phyloP scores from a whole-genome alignment of 2,113 vertebrate species.

The Mustela lutreola region DNA sequence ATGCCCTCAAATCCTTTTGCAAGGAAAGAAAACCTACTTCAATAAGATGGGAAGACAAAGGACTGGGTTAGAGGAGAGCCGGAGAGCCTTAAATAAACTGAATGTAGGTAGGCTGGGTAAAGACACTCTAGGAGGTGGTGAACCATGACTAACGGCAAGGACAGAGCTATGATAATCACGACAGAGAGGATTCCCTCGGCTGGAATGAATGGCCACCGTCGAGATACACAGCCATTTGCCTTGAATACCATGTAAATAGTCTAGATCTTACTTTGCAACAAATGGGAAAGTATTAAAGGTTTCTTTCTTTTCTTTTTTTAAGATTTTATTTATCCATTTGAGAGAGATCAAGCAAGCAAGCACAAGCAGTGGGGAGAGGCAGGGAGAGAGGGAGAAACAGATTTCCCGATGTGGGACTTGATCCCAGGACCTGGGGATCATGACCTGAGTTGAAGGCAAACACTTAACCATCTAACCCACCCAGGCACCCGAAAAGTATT shows the following conservation, averaged over 20 bases:
- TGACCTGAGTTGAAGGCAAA: too few relatives aligned
- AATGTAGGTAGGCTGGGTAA: not conserved
- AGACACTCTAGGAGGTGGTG: not conserved
- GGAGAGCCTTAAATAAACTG: not conserved
- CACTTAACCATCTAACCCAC: too few relatives aligned
- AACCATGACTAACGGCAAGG: not conserved
- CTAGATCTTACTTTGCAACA: not conserved
- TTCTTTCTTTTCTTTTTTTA: not conserved
- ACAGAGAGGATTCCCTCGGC: not conserved
- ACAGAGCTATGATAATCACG: not conserved
- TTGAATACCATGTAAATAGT: not conserved
- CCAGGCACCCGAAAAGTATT: not conserved
- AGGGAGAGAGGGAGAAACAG: too few relatives aligned
- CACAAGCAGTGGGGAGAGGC: too few relatives aligned
- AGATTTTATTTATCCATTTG: too few relatives aligned
- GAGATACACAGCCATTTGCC: not conserved
- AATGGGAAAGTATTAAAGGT: not conserved
- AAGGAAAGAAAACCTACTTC: constrained; percentile 7
- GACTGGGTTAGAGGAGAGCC: not conserved
- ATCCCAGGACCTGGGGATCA: too few relatives aligned
- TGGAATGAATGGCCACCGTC: not conserved
- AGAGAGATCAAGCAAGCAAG: too few relatives aligned
- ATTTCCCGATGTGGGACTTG: too few relatives aligned
- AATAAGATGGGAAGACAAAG: not conserved
- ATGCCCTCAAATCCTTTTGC: not conserved